phyloP scores from a whole-genome alignment of 1,140 invertebrate genomes.

The Epicauta chinensis region DNA sequence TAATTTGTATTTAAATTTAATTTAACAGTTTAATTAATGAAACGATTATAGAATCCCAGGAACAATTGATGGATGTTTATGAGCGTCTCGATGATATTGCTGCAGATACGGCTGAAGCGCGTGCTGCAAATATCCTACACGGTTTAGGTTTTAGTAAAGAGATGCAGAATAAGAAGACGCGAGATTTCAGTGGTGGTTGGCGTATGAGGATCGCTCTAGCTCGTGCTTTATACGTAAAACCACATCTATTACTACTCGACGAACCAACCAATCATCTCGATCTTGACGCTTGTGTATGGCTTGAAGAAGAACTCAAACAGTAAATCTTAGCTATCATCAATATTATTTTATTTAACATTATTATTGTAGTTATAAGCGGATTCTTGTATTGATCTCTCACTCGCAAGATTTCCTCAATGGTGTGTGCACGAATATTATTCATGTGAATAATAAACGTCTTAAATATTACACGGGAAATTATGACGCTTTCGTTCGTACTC shows the following conservation, averaged over 20 bases:
- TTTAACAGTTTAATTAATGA: not conserved
- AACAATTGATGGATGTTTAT: conserved; percentile 96
- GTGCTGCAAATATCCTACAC: conserved; percentile 90
- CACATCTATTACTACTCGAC: conserved; percentile 88
- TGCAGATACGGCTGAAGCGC: conserved; percentile 89
- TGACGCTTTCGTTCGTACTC: conserved; percentile 88
- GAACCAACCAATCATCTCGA: conserved; percentile 99
- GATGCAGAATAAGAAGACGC: conserved; percentile 85
- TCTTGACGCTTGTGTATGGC: conserved; percentile 99
- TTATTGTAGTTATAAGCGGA: conserved; percentile 78
- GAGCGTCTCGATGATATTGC: conserved; percentile 95
- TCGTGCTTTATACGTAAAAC: conserved; percentile 84
- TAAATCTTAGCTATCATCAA: conserved; percentile 48
- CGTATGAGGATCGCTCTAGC: conserved; percentile 99
- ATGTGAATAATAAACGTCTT: conserved; percentile 88
- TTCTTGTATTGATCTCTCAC: conserved; percentile 97
- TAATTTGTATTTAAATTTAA: conserved; percentile 9
- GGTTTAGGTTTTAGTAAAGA: conserved; percentile 94
- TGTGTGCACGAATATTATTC: conserved; percentile 98
- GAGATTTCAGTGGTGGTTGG: conserved; percentile 98
- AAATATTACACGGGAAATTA: conserved; percentile 95
- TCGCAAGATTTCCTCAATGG: conserved; percentile 99
- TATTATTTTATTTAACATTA: conserved; percentile 1
- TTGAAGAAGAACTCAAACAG: conserved; percentile 94
- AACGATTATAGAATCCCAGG: conserved; percentile 68